Evolutionary conservation across 2,888 invertebrate species (phyloP).

Genomic region (Polydrusus tereticollis): DNA sequence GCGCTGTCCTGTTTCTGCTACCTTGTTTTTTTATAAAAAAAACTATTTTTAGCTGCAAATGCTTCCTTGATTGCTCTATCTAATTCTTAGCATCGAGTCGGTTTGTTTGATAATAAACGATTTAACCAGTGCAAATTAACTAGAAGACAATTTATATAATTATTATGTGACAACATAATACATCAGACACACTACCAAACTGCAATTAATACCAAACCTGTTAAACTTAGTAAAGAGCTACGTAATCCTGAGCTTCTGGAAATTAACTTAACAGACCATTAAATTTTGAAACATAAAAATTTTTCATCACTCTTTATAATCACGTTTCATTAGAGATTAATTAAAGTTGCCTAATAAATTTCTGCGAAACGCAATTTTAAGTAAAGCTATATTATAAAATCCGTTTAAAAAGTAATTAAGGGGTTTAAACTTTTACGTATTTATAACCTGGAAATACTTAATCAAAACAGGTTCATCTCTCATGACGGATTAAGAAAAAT

Average conservation of each 20-base stretch:
- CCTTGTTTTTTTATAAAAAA: no score
- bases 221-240: neutral
- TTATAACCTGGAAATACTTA: constrained; percentile 39
- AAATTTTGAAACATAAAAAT: constrained; percentile 32
- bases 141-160: no score
- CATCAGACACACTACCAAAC: neutral
- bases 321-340: constrained; percentile 47
- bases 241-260: constrained; percentile 7
- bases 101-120: no score
- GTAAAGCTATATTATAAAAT: constrained; percentile 39
- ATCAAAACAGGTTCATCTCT: constrained; percentile 39
- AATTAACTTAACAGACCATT: constrained; percentile 36
- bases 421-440: constrained; percentile 43
- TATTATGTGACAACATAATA: no score
- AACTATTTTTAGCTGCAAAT: no score
- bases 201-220: neutral
- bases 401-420: constrained; percentile 47
- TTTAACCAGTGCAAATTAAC: no score
- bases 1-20: no score
- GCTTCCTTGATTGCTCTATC: no score
- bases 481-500: constrained; percentile 20
- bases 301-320: constrained; percentile 41
- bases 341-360: constrained; percentile 48
- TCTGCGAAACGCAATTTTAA: constrained; percentile 34
- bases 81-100: no score